Percentiles rank a stretch among this genome's conserved stretches.
These are phyloP conservation scores for Trematocara caparti DNA, from an alignment of 2,797 vertebrate species.

Conservation along the genomic window DNA sequence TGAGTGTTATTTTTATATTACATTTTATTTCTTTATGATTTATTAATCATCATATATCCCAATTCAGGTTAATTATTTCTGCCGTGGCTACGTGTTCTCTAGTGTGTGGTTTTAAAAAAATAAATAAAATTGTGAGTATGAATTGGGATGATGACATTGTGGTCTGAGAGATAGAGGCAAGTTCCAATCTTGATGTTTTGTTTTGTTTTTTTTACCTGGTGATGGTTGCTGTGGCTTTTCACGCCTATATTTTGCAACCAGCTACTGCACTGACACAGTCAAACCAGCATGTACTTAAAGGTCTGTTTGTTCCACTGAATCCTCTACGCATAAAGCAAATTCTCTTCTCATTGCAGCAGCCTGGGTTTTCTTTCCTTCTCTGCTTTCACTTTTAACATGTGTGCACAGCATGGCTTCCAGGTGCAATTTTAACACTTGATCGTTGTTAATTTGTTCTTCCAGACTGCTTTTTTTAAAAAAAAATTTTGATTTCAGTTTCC, in stretches of 20 bases:
- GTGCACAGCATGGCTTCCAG: background rate
- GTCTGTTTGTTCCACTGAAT: background rate
- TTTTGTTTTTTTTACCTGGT: background rate
- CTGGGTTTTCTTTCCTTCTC: background rate
- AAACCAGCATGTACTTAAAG: background rate
- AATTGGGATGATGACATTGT: background rate
- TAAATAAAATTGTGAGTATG: background rate
- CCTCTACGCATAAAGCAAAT: too few species aligned
- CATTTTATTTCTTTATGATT: background rate
- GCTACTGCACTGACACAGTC: background rate
- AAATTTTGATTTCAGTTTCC: too few species aligned
- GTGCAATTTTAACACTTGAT: background rate
- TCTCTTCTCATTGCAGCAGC: background rate
- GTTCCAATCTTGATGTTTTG: too few species aligned
- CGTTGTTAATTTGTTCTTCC: background rate
- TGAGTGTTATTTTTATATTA: background rate
- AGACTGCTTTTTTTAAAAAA: background rate
- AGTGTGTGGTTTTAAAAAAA: background rate
- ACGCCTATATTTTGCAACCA: background rate
- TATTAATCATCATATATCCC: background rate
- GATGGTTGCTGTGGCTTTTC: background rate
- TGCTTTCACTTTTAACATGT: background rate
- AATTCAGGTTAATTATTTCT: background rate
- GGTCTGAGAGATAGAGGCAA: background rate
- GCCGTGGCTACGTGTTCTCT: background rate